Percentiles rank a stretch among this genome's conserved stretches.
Evolutionary conservation across 2,888 invertebrate genomes (phyloP).

Genomic region (Himalopsyche japonica): DNA sequence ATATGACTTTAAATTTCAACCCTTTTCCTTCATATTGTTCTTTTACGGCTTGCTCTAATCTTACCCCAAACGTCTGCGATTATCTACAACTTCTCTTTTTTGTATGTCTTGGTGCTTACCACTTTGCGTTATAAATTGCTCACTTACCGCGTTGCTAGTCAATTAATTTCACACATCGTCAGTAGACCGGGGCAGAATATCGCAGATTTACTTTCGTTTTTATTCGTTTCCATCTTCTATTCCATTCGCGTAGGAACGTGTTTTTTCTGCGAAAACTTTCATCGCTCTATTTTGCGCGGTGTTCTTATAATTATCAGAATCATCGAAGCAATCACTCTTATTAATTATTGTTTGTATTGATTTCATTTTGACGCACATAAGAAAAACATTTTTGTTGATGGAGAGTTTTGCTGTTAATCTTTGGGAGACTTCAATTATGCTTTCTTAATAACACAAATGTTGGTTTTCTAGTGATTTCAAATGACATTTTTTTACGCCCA

Average conservation of each 20-base stretch:
- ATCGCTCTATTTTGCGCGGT: background rate
- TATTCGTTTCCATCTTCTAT: background rate
- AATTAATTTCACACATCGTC: conserved; percentile 29
- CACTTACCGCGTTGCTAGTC: background rate
- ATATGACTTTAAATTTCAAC: background rate
- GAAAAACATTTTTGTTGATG: background rate
- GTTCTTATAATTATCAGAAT: background rate
- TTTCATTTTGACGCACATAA: too few relatives aligned
- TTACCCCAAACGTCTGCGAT: background rate
- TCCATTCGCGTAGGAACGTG: background rate
- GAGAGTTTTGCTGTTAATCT: too few relatives aligned
- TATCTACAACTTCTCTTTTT: background rate
- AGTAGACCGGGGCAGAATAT: conserved; percentile 3
- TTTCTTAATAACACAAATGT: too few relatives aligned
- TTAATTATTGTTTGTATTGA: too few relatives aligned
- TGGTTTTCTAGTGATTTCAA: too few relatives aligned
- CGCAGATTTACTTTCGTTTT: conserved; percentile 20
- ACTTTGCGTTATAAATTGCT: background rate
- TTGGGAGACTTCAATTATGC: too few relatives aligned
- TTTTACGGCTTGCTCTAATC: background rate
- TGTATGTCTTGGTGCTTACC: background rate
- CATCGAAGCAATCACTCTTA: too few relatives aligned
- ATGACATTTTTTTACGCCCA: too few relatives aligned
- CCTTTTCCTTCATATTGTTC: background rate
- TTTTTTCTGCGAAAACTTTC: background rate